Conservation (phyloP, 2,797 vertebrate genomes). For the Myiotriccus ornatus region DNA sequence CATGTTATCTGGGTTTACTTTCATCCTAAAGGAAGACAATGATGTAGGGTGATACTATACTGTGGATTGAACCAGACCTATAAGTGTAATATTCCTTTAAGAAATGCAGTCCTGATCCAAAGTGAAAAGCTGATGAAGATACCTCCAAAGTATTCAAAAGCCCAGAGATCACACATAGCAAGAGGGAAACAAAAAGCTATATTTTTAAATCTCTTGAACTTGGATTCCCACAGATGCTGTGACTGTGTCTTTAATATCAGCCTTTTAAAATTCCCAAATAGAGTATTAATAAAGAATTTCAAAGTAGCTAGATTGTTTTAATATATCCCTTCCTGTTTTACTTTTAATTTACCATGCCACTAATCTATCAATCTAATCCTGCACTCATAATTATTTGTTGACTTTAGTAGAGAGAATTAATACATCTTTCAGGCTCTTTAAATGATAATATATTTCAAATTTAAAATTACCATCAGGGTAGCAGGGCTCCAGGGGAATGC, state of each 20-base stretch:
- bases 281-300: constrained; percentile 49
- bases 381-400: constrained; percentile 66
- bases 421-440: constrained; percentile 58
- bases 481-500: constrained; percentile 50
- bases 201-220: not conserved
- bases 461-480: constrained; percentile 53
- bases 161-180: not conserved
- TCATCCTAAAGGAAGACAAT: not conserved
- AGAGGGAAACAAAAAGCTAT: rapidly evolving
- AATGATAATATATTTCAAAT: constrained; percentile 70
- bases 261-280: constrained; percentile 26
- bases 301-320: constrained; percentile 42
- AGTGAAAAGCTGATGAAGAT: not conserved
- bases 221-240: not conserved
- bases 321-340: constrained; percentile 42
- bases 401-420: constrained; percentile 62
- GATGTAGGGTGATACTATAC: not conserved
- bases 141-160: not conserved
- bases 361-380: constrained; percentile 66
- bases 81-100: not conserved
- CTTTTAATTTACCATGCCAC: constrained; percentile 62
- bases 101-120: not conserved
- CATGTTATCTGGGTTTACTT: not conserved
- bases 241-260: not conserved
- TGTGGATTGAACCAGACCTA: not conserved